Percentiles rank a stretch among this genome's conserved stretches.
Evolutionary conservation across 2,797 vertebrate species (phyloP).

Genomic region (Limnodromus scolopaceus): DNA sequence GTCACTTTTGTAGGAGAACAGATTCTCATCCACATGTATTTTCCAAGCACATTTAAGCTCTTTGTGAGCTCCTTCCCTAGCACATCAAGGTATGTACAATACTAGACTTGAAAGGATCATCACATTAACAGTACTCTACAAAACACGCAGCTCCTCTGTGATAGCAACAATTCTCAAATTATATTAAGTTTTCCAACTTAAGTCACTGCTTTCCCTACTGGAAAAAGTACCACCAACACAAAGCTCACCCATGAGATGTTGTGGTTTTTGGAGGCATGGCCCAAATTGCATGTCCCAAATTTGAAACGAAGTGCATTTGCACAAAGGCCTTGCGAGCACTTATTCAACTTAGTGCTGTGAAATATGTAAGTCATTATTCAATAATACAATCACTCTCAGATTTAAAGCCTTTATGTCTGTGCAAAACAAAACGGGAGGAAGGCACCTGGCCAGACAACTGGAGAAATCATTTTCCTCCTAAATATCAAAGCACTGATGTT

Average conservation of each 20-base stretch:
- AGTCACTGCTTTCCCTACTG: not conserved
- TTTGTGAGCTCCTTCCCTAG: not conserved
- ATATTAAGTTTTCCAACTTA: not conserved
- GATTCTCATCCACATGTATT: not conserved
- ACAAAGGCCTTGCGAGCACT: not conserved
- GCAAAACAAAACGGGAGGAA: not conserved
- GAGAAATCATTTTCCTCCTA: not conserved
- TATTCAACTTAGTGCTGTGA: not conserved
- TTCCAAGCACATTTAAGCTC: slow-evolving; percentile 2
- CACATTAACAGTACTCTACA: not conserved
- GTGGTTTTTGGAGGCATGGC: not conserved
- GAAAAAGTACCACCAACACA: not conserved
- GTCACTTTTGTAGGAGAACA: not conserved
- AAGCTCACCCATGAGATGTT: not conserved
- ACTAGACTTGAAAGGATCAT: not conserved
- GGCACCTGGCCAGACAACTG: not conserved
- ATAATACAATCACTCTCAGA: not conserved
- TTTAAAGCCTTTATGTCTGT: not conserved
- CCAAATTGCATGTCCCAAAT: not conserved
- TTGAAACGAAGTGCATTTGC: not conserved
- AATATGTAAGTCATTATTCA: not conserved
- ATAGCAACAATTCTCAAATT: not conserved
- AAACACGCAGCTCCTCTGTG: not conserved
- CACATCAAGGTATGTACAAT: not conserved
- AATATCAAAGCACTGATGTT: not conserved